A percentile compares a stretch with the other conserved stretches of the same genome.
Evolutionary conservation across 2,113 vertebrate species (phyloP).

Genomic region (Diglossa brunneiventris): DNA sequence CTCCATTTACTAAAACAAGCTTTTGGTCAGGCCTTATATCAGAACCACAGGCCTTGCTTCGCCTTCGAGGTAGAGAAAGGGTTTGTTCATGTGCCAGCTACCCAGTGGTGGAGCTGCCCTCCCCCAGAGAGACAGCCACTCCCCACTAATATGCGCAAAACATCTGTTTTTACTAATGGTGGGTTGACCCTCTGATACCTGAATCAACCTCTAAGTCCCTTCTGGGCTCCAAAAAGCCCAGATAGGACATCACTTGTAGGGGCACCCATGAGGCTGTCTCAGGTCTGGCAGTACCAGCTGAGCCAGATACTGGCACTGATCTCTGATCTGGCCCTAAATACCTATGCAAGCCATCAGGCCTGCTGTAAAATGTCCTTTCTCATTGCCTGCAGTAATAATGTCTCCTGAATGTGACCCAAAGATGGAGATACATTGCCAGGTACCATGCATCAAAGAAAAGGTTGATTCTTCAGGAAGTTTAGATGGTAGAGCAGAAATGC

Average conservation of each 20-base stretch:
- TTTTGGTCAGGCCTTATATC: background rate
- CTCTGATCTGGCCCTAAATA: background rate
- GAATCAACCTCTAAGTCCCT: background rate
- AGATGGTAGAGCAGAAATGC: background rate
- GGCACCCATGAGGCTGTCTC: background rate
- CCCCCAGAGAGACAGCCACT: background rate
- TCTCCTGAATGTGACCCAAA: background rate
- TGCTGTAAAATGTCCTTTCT: background rate
- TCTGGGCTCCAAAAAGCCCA: background rate
- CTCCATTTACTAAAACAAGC: background rate
- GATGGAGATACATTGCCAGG: background rate
- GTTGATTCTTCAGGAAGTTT: background rate
- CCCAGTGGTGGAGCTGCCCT: background rate
- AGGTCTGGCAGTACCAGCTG: background rate
- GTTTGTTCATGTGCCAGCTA: background rate
- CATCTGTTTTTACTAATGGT: background rate
- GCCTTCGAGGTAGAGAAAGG: background rate
- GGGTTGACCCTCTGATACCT: background rate
- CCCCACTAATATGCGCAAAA: background rate
- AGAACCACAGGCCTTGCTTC: background rate
- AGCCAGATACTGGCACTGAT: background rate
- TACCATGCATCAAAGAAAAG: background rate
- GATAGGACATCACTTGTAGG: background rate
- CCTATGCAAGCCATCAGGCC: background rate
- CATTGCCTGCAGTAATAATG: background rate